Base-by-base conservation (phyloP, 35 echinoderm and acorn worm species). In the Diadema setosum region DNA sequence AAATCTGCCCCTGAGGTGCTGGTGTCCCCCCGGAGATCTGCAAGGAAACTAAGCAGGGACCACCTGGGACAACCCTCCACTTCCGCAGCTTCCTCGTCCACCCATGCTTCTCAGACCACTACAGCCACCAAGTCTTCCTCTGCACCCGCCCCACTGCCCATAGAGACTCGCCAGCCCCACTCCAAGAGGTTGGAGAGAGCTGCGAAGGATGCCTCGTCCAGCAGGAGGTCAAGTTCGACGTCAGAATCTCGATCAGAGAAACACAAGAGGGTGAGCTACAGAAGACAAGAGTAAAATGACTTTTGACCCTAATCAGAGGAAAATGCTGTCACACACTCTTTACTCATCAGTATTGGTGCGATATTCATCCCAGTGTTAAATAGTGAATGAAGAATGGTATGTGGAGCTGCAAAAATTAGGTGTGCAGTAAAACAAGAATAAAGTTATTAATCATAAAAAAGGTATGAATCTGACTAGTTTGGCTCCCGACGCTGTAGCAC, bases 231-330 rank as follows among this genome's bases (percentile, higher is more conserved):
- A 78, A 78, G 37, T 26, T 35, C 5, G 36, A 8, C 35, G 2
- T 39, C 73, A 44, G 73, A 43, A 36, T 44, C 39, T 5, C 15
- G 73, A 78, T 78, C 73, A 78, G 73, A 78, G 73, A 78, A 78
- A 36, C 73, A 78, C 37, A 78, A 78, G 44, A 78, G 36, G 39
- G 73, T 78, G 21, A 78, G n/a, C n/a, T n/a, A n/a, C n/a, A n/a
- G 63, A 67, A 67, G 6, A 12, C 36, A 4, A 31, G 61, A 27
- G 36, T 6, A 31, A 32, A 65, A 31, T 14, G 7, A 60, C 17
- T 31, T 67, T 27, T 32, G 16, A 11, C 63, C 17, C n/a, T n/a
- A n/a, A n/a, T n/a, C n/a, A n/a, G n/a, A n/a, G n/a, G n/a, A n/a
- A n/a, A n/a, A n/a, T n/a, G n/a, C n/a, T n/a, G n/a, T n/a, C n/a